Evolutionary conservation across 2,888 invertebrate genomes (phyloP).

Genomic region (Acronicta alni): DNA sequence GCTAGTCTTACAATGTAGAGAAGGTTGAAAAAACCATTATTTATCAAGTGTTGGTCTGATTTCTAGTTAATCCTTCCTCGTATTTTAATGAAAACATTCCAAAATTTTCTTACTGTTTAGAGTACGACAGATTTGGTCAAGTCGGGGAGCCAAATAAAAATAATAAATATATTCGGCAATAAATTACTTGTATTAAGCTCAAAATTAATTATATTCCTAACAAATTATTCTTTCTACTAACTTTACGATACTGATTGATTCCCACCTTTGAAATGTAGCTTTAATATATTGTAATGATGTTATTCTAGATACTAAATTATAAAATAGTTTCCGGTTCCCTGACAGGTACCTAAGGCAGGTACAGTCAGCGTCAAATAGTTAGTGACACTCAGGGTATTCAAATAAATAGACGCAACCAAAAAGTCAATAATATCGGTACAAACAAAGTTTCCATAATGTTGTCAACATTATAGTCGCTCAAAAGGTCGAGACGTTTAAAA

Average conservation of each 20-base stretch:
- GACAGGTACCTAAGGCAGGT: constrained; percentile 14
- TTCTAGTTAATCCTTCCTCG: constrained; percentile 43
- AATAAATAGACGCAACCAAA: too few species aligned
- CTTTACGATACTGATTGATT: constrained; percentile 27
- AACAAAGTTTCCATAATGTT: too few species aligned
- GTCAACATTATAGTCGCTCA: too few species aligned
- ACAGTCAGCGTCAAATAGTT: too few species aligned
- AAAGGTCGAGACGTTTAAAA: too few species aligned
- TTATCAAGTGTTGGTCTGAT: constrained; percentile 43
- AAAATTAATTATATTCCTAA: constrained; percentile 24
- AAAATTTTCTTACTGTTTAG: constrained; percentile 65
- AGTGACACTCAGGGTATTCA: too few species aligned
- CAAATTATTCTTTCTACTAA: constrained; percentile 25
- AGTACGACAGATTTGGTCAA: constrained; percentile 38
- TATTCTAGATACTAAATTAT: constrained; percentile 41
- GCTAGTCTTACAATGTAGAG: constrained; percentile 39
- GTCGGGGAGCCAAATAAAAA: constrained; percentile 32
- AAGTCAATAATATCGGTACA: too few species aligned
- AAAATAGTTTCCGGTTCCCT: constrained; percentile 31
- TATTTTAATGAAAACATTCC: constrained; percentile 72
- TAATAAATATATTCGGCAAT: constrained; percentile 21
- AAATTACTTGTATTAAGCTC: constrained; percentile 42
- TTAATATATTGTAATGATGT: constrained; percentile 40
- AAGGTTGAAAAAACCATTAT: constrained; percentile 35
- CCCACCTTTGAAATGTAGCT: constrained; percentile 49